Base-by-base conservation (phyloP, 2,888 invertebrate species). In the Hoplodrina blanda region DNA sequence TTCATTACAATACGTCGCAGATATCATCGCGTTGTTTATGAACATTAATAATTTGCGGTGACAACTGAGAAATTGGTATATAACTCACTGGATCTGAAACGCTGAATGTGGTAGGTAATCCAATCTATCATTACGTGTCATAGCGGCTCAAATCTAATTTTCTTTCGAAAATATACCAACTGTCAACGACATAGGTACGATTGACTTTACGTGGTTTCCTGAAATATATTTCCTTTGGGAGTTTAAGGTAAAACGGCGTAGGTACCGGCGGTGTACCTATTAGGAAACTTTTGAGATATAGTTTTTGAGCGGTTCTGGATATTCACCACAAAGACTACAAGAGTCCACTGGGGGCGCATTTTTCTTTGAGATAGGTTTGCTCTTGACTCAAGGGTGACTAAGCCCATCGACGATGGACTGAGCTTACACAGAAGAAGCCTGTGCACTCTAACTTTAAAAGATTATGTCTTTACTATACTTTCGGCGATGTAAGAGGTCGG, bases 111-210 rank as follows among this genome's bases (percentile, higher is more conserved):
- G 8, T 37, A 37, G 37, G 30, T 37, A 41, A 49, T 57, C 44
- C 15, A 33, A 62, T 74, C 41, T 33, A 62, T 62, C 13, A 74
- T n/a, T 11, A 20, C 0, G 25, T 59, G 44, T 59, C 20, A 30
- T 37, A 20, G 19, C 11, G n/a, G 41, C 7, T 15, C n/a, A 41
- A 73, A 62, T 61, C 7, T 8, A 61, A 57, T 57, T 56, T 33
- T 20, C 17, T 41, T 57, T 53, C 49, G n/a, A n/a, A 49, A 59
- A 59, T 63, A 3, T 13, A 69, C 62, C 69, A 54, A 49, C 52
- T 19, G n/a, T 17, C 19, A 49, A 41, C 41, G 17, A 44, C 15
- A 10, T 53, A 17, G 3, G 2, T 25, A 25, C 10, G 20, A 11
- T 52, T 15, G 20, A 59, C 0, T 25, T n/a, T 52, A 1, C 6